Percentiles rank a stretch among this genome's conserved stretches.
phyloP scores from a whole-genome alignment of 2,888 invertebrate species.

The Geophilus truncorum region DNA sequence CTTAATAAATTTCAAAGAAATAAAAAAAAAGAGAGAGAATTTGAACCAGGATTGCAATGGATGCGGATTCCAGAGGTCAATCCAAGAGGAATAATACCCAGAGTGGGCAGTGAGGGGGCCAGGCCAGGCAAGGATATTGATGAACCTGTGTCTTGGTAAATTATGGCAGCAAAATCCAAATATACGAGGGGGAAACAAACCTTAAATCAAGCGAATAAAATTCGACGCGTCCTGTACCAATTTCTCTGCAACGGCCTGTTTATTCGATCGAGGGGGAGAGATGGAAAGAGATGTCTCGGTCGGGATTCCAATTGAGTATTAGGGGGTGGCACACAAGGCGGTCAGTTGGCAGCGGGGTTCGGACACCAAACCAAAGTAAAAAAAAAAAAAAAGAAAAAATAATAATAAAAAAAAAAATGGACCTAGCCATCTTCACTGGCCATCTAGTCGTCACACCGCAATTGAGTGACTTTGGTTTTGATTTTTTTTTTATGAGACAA shows the following conservation, averaged over 20 bases:
- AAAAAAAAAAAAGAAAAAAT: no score
- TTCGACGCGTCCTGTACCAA: conserved; percentile 31
- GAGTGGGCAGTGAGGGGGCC: background rate
- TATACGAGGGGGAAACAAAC: conserved; percentile 31
- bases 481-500: background rate
- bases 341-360: background rate
- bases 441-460: background rate
- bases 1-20: no score
- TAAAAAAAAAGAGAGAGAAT: background rate
- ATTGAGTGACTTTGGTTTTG: background rate
- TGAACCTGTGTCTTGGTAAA: conserved; percentile 30
- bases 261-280: conserved; percentile 22
- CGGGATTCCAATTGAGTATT: conserved; percentile 10
- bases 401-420: background rate
- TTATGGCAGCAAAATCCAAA: background rate
- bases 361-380: background rate
- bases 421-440: background rate
- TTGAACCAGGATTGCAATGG: background rate
- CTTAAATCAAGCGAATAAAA: conserved; percentile 32
- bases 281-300: conserved; percentile 11
- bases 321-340: conserved; percentile 1
- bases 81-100: background rate
- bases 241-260: conserved; percentile 29
- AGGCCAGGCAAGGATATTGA: conserved; percentile 23
- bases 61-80: background rate